phyloP scores from a whole-genome alignment of 2,797 vertebrate genomes.

The Neopelma chrysocephalum region DNA sequence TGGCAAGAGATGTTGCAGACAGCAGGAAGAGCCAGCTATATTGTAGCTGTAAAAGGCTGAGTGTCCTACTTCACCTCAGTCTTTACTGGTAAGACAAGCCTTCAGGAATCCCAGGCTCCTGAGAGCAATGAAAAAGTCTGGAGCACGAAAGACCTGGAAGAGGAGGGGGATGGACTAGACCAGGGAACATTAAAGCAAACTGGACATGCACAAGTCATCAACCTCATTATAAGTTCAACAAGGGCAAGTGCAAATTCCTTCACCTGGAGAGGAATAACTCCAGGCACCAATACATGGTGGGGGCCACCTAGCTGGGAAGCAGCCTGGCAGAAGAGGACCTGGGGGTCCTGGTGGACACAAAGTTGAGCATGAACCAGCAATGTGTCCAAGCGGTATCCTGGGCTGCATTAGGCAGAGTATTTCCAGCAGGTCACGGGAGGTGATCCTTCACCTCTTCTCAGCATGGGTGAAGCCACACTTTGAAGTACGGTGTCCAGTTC shows the following conservation, averaged over 20 bases:
- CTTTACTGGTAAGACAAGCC: neutral
- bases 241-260: neutral
- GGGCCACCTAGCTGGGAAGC: neutral
- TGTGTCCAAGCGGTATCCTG: neutral
- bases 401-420: neutral
- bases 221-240: neutral
- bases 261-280: neutral
- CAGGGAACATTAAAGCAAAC: neutral
- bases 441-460: neutral
- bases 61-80: neutral
- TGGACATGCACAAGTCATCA: neutral
- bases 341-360: neutral
- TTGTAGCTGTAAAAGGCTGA: neutral
- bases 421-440: neutral
- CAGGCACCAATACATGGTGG: neutral
- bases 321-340: neutral
- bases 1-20: neutral
- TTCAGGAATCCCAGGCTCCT: neutral
- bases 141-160: neutral
- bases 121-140: neutral
- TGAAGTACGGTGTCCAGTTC: neutral
- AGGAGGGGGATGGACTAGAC: neutral
- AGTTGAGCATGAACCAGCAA: neutral
- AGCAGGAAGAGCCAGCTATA: neutral
- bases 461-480: neutral